phyloP scores from a whole-genome alignment of 1,140 invertebrate species.

The Philotrypesis tridentata region DNA sequence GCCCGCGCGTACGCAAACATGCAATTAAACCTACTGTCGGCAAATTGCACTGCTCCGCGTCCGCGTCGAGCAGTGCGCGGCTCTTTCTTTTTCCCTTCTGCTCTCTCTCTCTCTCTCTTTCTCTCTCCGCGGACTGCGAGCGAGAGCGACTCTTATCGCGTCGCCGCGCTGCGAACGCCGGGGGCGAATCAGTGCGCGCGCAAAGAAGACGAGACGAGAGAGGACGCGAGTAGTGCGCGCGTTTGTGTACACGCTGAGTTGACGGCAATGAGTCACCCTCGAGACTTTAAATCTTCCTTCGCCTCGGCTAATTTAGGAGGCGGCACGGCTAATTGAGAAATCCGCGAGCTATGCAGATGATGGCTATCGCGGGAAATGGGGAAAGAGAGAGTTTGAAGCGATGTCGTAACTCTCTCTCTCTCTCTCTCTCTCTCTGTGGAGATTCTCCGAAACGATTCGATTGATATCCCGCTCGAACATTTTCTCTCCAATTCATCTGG shows the following conservation, averaged over 20 bases:
- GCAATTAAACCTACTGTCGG: slow-evolving; percentile 14
- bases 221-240: no score
- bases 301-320: no score
- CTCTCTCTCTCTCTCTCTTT: no score
- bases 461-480: not conserved
- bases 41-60: not conserved
- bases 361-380: not conserved
- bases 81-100: not conserved
- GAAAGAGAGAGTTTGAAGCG: not conserved
- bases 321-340: not conserved
- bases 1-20: not conserved
- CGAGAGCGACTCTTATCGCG: slow-evolving; percentile 45
- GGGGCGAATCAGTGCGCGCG: slow-evolving; percentile 53
- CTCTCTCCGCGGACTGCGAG: no score
- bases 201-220: no score
- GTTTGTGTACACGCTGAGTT: no score
- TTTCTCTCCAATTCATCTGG: not conserved
- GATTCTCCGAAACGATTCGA: not conserved
- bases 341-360: slow-evolving; percentile 27
- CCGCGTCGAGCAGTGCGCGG: no score
- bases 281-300: slow-evolving; percentile 1
- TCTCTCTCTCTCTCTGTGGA: not conserved
- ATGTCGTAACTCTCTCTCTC: not conserved
- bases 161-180: slow-evolving; percentile 44
- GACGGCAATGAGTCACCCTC: slow-evolving; percentile 20